phyloP scores from a whole-genome alignment of 1,140 invertebrate species.

The Caenorhabditis briggsae region DNA sequence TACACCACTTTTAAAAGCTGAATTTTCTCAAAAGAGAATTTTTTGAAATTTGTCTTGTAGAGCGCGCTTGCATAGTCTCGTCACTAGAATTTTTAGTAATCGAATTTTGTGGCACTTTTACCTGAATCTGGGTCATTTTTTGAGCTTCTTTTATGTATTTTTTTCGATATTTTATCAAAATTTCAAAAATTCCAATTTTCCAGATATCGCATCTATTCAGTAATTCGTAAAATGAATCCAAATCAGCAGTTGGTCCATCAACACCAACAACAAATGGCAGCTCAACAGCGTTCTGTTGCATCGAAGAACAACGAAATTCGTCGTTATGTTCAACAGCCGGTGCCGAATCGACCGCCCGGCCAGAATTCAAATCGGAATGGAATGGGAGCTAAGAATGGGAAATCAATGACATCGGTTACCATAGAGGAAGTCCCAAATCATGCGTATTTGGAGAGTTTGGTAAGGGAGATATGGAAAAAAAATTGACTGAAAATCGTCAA shows the following conservation, averaged over 20 bases:
- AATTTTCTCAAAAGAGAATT: too few relatives aligned
- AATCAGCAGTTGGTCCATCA: background rate
- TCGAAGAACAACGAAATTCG: slow-evolving; percentile 6
- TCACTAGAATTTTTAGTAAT: too few relatives aligned
- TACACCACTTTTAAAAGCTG: too few relatives aligned
- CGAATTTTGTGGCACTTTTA: too few relatives aligned
- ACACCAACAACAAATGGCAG: background rate
- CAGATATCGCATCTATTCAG: slow-evolving; percentile 18
- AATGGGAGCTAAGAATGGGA: background rate
- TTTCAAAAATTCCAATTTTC: background rate
- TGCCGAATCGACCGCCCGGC: background rate
- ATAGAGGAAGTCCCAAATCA: slow-evolving; percentile 33
- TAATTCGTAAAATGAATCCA: slow-evolving; percentile 15
- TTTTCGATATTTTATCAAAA: too few relatives aligned
- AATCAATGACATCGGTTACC: background rate
- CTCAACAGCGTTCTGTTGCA: background rate
- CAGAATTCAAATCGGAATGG: background rate
- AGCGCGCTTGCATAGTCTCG: too few relatives aligned
- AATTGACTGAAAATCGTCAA: background rate
- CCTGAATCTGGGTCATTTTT: too few relatives aligned
- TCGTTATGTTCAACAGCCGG: slow-evolving; percentile 25
- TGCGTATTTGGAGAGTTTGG: slow-evolving; percentile 10
- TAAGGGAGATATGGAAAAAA: background rate
- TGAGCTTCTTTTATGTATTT: too few relatives aligned
- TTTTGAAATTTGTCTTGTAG: too few relatives aligned